Base-by-base conservation (phyloP, 2,113 vertebrate species). In the Lycocorax pyrrhopterus region DNA sequence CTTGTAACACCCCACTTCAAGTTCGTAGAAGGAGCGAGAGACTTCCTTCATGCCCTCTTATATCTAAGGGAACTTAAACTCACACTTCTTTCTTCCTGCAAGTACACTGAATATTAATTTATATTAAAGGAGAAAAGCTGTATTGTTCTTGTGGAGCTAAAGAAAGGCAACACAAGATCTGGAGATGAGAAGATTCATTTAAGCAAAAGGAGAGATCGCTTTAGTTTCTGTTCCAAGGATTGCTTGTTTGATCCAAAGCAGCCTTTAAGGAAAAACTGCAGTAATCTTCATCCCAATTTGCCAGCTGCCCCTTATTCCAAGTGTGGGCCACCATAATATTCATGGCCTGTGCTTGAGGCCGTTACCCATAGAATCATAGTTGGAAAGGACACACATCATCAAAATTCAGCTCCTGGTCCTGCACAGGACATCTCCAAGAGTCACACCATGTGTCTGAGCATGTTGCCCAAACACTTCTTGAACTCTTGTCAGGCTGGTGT, bases 341-440 rank as follows among this genome's bases (percentile, higher is more conserved):
- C 26, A 18, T 9, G 8, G 46, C 30, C 25, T 30, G 2, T 9
- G 13, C 2, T 27, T 35, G 16, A 41, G 21, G 30, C 1, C 0
- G 3, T 25, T 55, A 41, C 4, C 25, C 1, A 1, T 6, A 49
- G 32, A 81, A 74, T 29, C 44, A 44, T 1, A 44, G 67, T 5
- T 52, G 13, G 47, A 44, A 72, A 62, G 27, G n/a, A 59, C 33
- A 27, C 29, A 46, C 44, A 44, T 66, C 30, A 63, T 26, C 12
- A 13, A 13, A 37, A 33, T 59, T 35, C 22, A 43, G 3, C 6
- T 74, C 27, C 33, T 59, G 6, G 10, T 15, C 44, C 43, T 66
- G 51, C 51, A 51, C 15, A 37, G 76, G 18, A 37, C 32, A 35
- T 19, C 21, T 30, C 12, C 7, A 55, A 30, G 32, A 59, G 25